Conservation (phyloP, 2,888 invertebrate genomes). For the Mythimna vitellina region DNA sequence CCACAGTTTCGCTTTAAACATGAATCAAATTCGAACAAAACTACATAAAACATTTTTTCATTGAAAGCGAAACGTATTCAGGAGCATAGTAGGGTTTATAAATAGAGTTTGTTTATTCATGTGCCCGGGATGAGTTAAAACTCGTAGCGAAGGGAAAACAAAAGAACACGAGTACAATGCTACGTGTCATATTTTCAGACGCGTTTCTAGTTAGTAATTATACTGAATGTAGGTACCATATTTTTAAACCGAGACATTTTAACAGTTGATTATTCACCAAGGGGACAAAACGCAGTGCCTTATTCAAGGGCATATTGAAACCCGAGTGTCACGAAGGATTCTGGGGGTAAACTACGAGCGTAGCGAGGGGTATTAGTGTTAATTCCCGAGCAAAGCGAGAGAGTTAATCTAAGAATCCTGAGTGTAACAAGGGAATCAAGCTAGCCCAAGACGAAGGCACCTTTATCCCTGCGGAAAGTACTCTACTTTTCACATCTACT, state of each 20-base stretch:
- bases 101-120: constrained; percentile 53
- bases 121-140: constrained; percentile 35
- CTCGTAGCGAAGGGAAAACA: constrained; percentile 36
- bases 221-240: constrained; percentile 8
- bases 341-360: too few species aligned
- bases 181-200: constrained; percentile 40
- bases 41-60: constrained; percentile 27
- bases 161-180: constrained; percentile 42
- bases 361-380: too few species aligned
- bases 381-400: too few species aligned
- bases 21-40: constrained; percentile 20
- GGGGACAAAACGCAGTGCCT: too few species aligned
- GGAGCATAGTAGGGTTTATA: constrained; percentile 31
- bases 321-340: too few species aligned
- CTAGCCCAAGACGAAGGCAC: too few species aligned
- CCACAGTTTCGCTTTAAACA: constrained; percentile 5
- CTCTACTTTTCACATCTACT: too few species aligned
- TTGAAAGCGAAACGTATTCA: constrained; percentile 36
- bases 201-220: constrained; percentile 29
- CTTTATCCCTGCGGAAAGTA: too few species aligned
- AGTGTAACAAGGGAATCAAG: too few species aligned
- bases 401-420: too few species aligned
- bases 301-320: too few species aligned
- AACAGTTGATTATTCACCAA: too few species aligned
- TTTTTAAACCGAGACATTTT: background rate